phyloP scores from a whole-genome alignment of 2,797 vertebrate species.

The Pseudochirops corinnae region DNA sequence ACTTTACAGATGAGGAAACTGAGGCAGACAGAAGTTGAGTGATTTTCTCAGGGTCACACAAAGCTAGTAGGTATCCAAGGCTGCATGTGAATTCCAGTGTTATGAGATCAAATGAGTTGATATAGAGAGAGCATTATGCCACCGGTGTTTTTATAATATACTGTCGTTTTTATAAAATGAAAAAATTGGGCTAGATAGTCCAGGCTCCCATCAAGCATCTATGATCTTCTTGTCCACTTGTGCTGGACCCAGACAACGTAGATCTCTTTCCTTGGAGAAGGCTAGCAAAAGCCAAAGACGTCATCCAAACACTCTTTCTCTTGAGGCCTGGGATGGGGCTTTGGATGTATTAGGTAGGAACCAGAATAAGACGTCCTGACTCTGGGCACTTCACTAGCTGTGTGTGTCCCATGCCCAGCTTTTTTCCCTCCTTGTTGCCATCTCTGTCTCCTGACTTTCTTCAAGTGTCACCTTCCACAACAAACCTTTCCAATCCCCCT shows the following conservation, averaged over 20 bases:
- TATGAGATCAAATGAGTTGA: background rate
- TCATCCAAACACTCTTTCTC: background rate
- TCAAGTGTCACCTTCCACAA: background rate
- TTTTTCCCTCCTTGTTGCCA: background rate
- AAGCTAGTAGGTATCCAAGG: background rate
- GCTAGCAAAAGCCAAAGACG: background rate
- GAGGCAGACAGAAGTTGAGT: background rate
- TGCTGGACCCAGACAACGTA: background rate
- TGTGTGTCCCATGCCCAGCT: background rate
- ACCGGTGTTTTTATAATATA: background rate
- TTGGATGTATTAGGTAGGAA: background rate
- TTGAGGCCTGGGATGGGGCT: background rate
- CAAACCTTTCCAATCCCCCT: background rate
- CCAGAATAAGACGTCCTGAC: background rate
- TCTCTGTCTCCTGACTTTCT: background rate
- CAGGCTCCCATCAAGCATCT: background rate
- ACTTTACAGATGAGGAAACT: background rate
- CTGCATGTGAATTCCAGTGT: background rate
- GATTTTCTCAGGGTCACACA: background rate
- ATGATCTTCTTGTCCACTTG: background rate
- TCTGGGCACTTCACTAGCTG: background rate
- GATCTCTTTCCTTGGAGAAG: background rate
- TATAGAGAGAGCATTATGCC: background rate
- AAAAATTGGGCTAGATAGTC: background rate
- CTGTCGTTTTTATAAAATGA: background rate